Evolutionary conservation across 1,140 invertebrate species (phyloP).

Genomic region (Drosophila insularis): DNA sequence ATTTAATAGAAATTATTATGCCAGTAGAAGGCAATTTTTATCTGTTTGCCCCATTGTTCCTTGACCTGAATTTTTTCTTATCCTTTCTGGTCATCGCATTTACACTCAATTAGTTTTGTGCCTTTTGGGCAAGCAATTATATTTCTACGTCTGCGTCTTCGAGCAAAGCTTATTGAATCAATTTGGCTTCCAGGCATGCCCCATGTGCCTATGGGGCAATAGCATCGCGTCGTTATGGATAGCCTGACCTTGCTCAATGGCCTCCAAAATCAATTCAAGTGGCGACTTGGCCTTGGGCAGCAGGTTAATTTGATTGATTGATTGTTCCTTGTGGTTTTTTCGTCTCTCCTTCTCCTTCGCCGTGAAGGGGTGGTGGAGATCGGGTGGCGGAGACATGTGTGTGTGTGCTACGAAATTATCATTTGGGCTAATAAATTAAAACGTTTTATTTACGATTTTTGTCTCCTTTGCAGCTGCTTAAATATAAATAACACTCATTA

Average conservation of each 20-base stretch:
- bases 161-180: conserved; percentile 23
- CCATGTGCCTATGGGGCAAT: not conserved
- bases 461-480: conserved; percentile 59
- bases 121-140: conserved; percentile 29
- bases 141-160: not conserved
- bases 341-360: not conserved
- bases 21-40: not conserved
- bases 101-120: conserved; percentile 38
- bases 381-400: not conserved
- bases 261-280: conserved; percentile 39
- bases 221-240: conserved; percentile 3
- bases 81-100: not conserved
- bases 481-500: conserved; percentile 75
- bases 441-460: conserved; percentile 54
- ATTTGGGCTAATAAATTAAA: conserved; percentile 53
- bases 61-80: conserved; percentile 6
- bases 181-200: conserved; percentile 21
- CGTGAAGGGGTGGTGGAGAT: not conserved
- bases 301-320: conserved; percentile 59
- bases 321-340: not conserved
- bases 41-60: not conserved
- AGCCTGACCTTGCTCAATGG: conserved; percentile 32
- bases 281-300: conserved; percentile 30
- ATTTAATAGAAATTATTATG: conserved; percentile 1
- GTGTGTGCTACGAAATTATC: conserved; percentile 29